phyloP scores from a whole-genome alignment of 2,113 vertebrate species.

The Pituophis catenifer region DNA sequence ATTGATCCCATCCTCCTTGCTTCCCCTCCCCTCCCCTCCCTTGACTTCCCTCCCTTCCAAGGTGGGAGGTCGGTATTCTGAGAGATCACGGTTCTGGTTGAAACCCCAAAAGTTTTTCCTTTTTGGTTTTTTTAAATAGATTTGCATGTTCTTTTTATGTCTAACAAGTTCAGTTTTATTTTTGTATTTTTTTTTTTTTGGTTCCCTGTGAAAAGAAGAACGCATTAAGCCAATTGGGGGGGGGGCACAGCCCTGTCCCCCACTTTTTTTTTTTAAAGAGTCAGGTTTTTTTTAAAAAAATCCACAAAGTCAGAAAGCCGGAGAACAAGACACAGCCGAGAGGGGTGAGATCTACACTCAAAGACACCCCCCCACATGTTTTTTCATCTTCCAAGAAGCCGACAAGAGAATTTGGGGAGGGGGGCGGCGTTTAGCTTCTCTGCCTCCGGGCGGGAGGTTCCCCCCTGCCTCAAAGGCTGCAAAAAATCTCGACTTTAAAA shows the following conservation, averaged over 20 bases:
- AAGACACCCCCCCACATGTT: too few species aligned
- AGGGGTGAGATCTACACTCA: not conserved
- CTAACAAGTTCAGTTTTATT: conserved; percentile 60
- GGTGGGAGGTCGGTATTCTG: conserved; percentile 21
- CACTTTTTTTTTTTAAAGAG: not conserved
- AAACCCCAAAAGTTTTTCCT: conserved; percentile 7
- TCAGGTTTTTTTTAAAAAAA: not conserved
- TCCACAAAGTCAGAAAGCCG: conserved; percentile 33
- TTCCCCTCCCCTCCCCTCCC: not conserved
- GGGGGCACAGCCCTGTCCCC: not conserved
- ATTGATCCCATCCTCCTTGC: conserved; percentile 35
- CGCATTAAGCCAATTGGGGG: not conserved
- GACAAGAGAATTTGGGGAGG: too few species aligned
- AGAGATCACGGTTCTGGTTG: conserved; percentile 30
- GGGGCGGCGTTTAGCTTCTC: too few species aligned
- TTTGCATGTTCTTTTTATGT: conserved; percentile 49
- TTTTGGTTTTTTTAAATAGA: conserved; percentile 30
- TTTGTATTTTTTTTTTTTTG: conserved; percentile 51
- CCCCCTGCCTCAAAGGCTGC: not conserved
- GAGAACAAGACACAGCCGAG: conserved; percentile 45
- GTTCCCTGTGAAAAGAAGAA: conserved; percentile 47
- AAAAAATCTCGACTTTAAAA: not conserved
- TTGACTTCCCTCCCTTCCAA: not conserved
- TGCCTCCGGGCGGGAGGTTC: not conserved
- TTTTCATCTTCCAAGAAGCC: not conserved